phyloP scores from a whole-genome alignment of 2,888 invertebrate genomes.

The Seira musarum region DNA sequence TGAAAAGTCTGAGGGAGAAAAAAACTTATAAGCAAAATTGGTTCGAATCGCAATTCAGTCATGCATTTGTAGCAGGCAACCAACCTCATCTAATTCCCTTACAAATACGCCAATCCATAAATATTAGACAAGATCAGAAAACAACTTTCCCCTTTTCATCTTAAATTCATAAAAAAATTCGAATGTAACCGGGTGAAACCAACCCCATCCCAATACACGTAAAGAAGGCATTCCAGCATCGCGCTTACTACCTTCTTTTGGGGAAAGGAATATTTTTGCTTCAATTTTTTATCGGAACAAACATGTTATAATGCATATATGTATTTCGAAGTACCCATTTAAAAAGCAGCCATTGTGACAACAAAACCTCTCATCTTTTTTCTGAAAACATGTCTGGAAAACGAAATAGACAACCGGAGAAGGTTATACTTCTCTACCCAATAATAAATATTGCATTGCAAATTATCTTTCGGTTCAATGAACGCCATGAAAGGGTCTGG shows the following conservation, averaged over 20 bases:
- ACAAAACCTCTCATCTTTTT: not conserved
- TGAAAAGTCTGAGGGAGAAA: slow-evolving; percentile 32
- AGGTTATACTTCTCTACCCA: not conserved
- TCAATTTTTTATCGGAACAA: no score
- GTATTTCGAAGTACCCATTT: not conserved
- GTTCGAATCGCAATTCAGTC: slow-evolving; percentile 27
- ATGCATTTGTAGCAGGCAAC: not conserved
- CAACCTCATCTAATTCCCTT: not conserved
- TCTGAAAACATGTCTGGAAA: not conserved
- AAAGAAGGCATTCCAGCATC: no score
- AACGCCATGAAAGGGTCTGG: not conserved
- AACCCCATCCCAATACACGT: not conserved
- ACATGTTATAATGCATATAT: not conserved
- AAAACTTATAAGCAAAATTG: slow-evolving; percentile 29
- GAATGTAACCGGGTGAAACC: not conserved
- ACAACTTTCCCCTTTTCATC: not conserved
- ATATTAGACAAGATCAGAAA: not conserved
- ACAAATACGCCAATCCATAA: not conserved
- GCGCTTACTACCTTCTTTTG: no score
- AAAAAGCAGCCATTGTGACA: not conserved
- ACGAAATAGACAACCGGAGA: not conserved
- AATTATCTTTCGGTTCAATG: not conserved
- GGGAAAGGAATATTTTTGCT: no score
- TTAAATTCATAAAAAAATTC: not conserved
- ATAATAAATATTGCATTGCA: not conserved